Conservation (phyloP, 2,888 invertebrate species). For the Minunthozetes semirufus region DNA sequence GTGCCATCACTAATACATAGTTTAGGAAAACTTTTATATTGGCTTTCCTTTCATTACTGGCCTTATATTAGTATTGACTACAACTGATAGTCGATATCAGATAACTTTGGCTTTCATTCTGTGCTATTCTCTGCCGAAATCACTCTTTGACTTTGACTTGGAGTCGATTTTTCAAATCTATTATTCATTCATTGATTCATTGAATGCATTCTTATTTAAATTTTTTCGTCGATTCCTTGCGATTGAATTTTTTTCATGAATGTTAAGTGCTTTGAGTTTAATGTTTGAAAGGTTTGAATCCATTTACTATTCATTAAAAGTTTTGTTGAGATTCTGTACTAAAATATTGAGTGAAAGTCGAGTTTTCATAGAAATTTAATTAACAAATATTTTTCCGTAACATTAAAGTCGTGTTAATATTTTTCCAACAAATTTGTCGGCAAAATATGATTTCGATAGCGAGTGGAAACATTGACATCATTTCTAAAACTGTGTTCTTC, state of each 20-base stretch:
- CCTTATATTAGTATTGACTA: neutral
- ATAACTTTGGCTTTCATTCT: neutral
- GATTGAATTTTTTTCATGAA: neutral
- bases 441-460: neutral
- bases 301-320: constrained; percentile 2
- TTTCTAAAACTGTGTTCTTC: too few relatives aligned
- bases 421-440: too few relatives aligned
- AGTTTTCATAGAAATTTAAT: neutral
- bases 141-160: neutral
- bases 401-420: neutral
- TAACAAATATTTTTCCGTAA: neutral
- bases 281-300: neutral
- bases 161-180: neutral
- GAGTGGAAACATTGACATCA: neutral
- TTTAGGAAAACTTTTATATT: constrained; percentile 3
- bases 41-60: neutral
- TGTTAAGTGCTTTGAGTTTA: constrained; percentile 7
- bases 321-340: neutral
- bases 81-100: constrained; percentile 7
- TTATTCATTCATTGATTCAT: constrained; percentile 5
- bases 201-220: constrained; percentile 20
- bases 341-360: neutral
- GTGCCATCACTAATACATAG: neutral
- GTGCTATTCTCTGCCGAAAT: neutral
- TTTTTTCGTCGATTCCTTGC: neutral